Percentiles rank a stretch among this genome's conserved stretches.
Evolutionary conservation across 2,888 invertebrate genomes (phyloP).

Genomic region (Endomychus coccineus): DNA sequence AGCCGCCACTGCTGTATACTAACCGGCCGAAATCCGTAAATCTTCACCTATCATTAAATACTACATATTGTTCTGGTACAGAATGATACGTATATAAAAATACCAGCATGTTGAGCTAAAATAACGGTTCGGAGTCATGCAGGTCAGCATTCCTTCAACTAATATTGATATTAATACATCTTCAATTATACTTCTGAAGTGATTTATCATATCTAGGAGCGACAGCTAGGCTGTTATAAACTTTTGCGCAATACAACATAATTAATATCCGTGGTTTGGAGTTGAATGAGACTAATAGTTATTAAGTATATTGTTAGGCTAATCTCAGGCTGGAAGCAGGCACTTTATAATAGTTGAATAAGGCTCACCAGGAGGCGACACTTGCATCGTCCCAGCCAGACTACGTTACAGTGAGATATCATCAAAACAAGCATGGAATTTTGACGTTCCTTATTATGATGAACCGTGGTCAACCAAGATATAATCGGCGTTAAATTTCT

Average conservation of each 20-base stretch:
- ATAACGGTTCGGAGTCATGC: conserved; percentile 13
- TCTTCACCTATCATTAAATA: too few relatives aligned
- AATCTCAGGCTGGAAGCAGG: conserved; percentile 15
- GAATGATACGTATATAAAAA: too few relatives aligned
- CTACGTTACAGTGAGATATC: conserved; percentile 32
- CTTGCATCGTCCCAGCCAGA: conserved; percentile 34
- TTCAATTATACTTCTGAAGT: conserved; percentile 26
- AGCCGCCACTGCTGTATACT: too few relatives aligned
- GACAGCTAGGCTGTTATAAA: conserved; percentile 23
- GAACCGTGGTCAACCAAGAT: conserved; percentile 12
- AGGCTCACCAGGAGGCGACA: conserved; percentile 41
- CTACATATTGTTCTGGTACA: too few relatives aligned
- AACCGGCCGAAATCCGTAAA: too few relatives aligned
- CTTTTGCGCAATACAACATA: conserved; percentile 21
- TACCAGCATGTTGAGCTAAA: conserved; percentile 14
- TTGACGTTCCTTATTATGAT: conserved; percentile 33
- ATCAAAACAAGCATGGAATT: conserved; percentile 37
- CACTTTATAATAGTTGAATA: conserved; percentile 40
- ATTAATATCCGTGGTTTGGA: conserved; percentile 24
- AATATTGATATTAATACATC: conserved; percentile 31
- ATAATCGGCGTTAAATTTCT: conserved; percentile 14
- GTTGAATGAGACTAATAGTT: conserved; percentile 28
- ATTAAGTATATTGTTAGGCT: conserved; percentile 26
- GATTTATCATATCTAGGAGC: conserved; percentile 28
- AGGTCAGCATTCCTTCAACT: conserved; percentile 25